Evolutionary conservation across 2,797 vertebrate species (phyloP), one percentile per base, ranked within the genome.

Genomic region (Lophius americanus): DNA sequence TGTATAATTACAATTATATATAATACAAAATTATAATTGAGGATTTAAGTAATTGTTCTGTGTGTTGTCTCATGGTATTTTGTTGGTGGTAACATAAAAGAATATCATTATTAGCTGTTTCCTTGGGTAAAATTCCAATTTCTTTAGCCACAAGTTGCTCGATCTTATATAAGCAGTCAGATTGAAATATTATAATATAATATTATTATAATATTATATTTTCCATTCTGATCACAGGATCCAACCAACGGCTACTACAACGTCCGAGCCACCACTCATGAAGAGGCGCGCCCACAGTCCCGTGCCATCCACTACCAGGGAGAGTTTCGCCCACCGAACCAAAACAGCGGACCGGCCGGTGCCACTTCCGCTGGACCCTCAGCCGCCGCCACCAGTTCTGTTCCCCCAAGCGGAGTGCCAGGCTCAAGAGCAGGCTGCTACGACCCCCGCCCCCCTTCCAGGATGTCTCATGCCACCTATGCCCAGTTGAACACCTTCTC

Each of bases 191-290:
- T n/a, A n/a, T n/a, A n/a, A n/a, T n/a, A n/a, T n/a, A n/a, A n/a
- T n/a, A n/a, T n/a, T n/a, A n/a, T n/a, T n/a, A n/a, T n/a, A n/a
- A n/a, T n/a, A n/a, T n/a, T 9, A 23, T 43, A 36, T 3, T n/a
- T 12, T 63, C 14, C 4, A 47, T 6, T 77, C 13, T 64, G n/a
- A 23, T 73, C 55, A 38, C 88, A 97, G 97, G 97, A 98, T 85
- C 97, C 97, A 32, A 98, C 97, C 72, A 98, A 98, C 0, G 97
- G 97, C 75, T 98, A 98, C 91, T 98, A 98, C 94, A 98, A 98
- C 0, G 97, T 98, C 36, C 94, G 96, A 0, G 97, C 96, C 51
- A 93, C 93, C 47, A 93, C 91, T 66, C 97, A 98, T 0, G 97
- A 98, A 0, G 97, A 98, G 51, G 91, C 89, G 0, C 95, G 96